Conservation (phyloP, 2,113 vertebrate species). For the Agapornis roseicollis region DNA sequence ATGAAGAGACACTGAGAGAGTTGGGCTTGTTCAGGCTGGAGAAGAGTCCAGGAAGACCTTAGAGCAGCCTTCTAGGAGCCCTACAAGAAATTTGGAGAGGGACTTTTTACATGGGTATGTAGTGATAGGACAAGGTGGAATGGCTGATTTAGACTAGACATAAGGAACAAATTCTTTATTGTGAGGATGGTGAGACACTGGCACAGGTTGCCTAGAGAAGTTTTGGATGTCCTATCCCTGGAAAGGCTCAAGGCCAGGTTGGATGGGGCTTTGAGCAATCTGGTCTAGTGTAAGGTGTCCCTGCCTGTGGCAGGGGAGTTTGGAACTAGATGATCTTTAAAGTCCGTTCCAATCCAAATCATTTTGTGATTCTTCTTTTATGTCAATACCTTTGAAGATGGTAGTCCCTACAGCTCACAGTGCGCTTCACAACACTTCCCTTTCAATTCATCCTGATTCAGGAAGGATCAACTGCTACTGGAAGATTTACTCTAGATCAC, state of each 20-base stretch:
- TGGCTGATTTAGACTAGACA: not conserved
- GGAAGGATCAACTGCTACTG: not conserved
- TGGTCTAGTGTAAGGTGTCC: not conserved
- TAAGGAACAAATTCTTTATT: not conserved
- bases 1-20: not conserved
- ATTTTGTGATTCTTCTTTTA: not conserved
- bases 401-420: not conserved
- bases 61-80: not conserved
- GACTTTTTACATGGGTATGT: not conserved
- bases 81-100: not conserved
- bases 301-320: not conserved
- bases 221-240: not conserved
- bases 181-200: not conserved
- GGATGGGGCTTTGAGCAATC: not conserved
- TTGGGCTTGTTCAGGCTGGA: not conserved
- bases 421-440: not conserved
- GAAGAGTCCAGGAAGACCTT: not conserved
- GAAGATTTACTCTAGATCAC: not conserved
- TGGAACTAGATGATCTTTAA: not conserved
- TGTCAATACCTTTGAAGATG: not conserved
- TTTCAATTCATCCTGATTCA: not conserved
- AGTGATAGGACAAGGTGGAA: not conserved
- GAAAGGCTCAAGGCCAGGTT: not conserved
- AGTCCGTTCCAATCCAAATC: not conserved
- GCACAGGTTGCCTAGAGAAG: not conserved